Conservation (phyloP, 2,113 vertebrate genomes). For the Jaculus jaculus region DNA sequence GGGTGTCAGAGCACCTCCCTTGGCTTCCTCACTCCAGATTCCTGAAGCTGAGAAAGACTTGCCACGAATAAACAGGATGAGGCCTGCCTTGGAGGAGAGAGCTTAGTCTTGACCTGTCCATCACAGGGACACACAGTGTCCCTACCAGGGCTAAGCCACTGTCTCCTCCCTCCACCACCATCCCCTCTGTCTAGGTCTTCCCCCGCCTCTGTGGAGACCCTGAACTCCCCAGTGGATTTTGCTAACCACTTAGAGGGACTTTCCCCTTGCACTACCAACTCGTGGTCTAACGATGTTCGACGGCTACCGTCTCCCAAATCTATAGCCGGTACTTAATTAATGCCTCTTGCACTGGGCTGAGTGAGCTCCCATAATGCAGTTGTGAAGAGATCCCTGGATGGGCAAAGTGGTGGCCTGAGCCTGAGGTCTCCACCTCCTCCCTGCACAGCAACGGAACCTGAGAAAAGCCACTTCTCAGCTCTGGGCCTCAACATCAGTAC, state of each 20-base stretch:
- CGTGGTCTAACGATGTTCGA: background rate
- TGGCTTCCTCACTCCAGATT: background rate
- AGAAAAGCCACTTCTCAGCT: background rate
- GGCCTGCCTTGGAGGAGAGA: background rate
- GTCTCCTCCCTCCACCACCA: background rate
- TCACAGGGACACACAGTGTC: background rate
- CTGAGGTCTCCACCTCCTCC: background rate
- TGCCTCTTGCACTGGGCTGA: background rate
- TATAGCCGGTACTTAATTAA: background rate
- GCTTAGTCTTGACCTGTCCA: background rate
- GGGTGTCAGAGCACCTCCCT: background rate
- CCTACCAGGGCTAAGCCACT: background rate
- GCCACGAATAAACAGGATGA: background rate
- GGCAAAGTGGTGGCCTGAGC: background rate
- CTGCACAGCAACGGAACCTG: background rate
- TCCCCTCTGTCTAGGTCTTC: background rate
- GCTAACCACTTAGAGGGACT: background rate
- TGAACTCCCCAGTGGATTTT: background rate
- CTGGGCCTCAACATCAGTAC: background rate
- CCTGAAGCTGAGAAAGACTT: background rate
- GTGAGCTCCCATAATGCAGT: background rate
- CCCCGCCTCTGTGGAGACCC: background rate
- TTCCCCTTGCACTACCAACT: background rate
- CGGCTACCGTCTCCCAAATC: background rate
- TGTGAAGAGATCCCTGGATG: background rate